Conservation (phyloP, 1,140 invertebrate genomes). For the Cotesia glomerata region DNA sequence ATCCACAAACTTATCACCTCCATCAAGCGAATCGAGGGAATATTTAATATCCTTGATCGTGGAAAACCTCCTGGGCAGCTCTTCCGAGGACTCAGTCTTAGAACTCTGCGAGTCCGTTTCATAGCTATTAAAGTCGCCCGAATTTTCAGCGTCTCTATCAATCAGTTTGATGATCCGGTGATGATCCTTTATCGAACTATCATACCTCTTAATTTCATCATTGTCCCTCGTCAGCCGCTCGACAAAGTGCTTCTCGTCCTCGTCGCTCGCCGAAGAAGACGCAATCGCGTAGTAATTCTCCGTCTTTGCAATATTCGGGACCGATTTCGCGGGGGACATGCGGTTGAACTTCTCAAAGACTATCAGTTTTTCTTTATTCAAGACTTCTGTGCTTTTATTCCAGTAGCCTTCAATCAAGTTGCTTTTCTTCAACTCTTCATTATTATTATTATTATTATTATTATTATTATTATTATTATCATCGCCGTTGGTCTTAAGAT, state of each 20-base stretch:
- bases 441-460: not conserved
- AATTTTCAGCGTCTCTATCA: not conserved
- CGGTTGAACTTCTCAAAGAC: slow-evolving; percentile 29
- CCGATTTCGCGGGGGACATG: slow-evolving; percentile 51
- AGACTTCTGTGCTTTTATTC: slow-evolving; percentile 31
- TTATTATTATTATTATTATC: not conserved
- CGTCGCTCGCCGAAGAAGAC: slow-evolving; percentile 21
- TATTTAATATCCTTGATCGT: slow-evolving; percentile 17
- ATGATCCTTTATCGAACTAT: not conserved
- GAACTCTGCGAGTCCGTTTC: slow-evolving; percentile 23
- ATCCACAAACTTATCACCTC: slow-evolving; percentile 7
- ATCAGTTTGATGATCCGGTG: not conserved
- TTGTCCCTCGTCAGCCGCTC: not conserved
- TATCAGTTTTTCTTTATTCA: slow-evolving; percentile 23
- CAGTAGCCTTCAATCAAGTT: slow-evolving; percentile 28
- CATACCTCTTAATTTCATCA: not conserved
- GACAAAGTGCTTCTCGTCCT: slow-evolving; percentile 13
- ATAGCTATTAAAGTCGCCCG: slow-evolving; percentile 3
- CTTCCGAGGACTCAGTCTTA: slow-evolving; percentile 14
- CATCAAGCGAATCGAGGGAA: slow-evolving; percentile 8
- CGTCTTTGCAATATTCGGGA: slow-evolving; percentile 50
- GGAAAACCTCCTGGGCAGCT: not conserved
- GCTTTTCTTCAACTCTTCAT: too few relatives aligned
- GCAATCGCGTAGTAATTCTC: slow-evolving; percentile 12
- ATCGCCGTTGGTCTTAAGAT: slow-evolving; percentile 42